A percentile compares a stretch with the other conserved stretches of the same genome.
Conservation (phyloP, 2,797 vertebrate species). For the Sparidentex hasta region DNA sequence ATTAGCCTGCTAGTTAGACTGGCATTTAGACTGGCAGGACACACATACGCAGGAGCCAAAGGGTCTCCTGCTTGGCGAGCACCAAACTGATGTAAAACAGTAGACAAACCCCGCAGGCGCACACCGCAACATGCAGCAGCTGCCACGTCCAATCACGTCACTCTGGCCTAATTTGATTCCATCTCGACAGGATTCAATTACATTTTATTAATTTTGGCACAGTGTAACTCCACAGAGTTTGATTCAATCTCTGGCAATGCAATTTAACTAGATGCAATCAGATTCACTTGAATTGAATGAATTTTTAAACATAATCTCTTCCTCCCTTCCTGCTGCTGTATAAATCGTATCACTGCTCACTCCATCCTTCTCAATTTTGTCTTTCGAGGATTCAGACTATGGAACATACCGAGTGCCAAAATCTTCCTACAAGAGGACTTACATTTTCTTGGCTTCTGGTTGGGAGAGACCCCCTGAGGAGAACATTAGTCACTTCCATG, state of each 20-base stretch:
- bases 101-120: constrained; percentile 53
- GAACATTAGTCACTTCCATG: constrained; percentile 73
- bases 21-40: constrained; percentile 78
- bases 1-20: constrained; percentile 77
- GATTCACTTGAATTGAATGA: constrained; percentile 75
- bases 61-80: constrained; percentile 58
- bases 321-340: constrained; percentile 35
- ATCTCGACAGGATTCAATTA: constrained; percentile 80
- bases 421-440: constrained; percentile 36
- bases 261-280: constrained; percentile 79
- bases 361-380: constrained; percentile 33
- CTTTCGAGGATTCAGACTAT: constrained; percentile 48
- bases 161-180: constrained; percentile 74
- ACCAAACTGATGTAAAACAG: constrained; percentile 58
- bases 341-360: constrained; percentile 51
- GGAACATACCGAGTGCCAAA: constrained; percentile 49
- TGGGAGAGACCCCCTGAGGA: constrained; percentile 59
- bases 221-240: constrained; percentile 72
- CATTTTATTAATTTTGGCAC: constrained; percentile 83
- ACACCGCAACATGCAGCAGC: constrained; percentile 60
- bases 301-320: constrained; percentile 75
- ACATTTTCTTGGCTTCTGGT: constrained; percentile 56
- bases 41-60: constrained; percentile 60
- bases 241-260: constrained; percentile 76
- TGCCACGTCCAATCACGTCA: constrained; percentile 81